A percentile compares a stretch with the other conserved stretches of the same genome.
phyloP scores from a whole-genome alignment of 2,113 vertebrate species.

The Neomonachus schauinslandi region DNA sequence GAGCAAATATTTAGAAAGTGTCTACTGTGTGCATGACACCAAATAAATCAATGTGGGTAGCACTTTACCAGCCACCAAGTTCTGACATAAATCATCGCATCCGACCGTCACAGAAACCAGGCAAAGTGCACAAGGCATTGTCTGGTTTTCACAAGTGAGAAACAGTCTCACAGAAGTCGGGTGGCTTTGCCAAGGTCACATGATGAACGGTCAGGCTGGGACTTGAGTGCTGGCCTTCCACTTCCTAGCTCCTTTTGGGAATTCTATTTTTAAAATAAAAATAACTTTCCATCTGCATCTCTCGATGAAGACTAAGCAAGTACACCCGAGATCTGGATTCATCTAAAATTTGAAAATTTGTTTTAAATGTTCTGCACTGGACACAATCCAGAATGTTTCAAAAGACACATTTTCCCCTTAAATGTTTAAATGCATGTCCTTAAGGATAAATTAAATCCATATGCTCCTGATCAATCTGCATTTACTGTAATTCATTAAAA shows the following conservation, averaged over 20 bases:
- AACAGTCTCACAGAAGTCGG: neutral
- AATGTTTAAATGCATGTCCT: constrained; percentile 64
- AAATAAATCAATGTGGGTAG: constrained; percentile 18
- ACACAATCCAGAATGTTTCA: constrained; percentile 63
- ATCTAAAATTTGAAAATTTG: constrained; percentile 56
- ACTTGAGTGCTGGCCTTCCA: neutral
- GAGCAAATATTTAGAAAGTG: constrained; percentile 15
- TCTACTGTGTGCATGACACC: neutral
- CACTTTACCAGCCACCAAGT: neutral
- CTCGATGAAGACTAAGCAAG: neutral
- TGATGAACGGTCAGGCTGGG: neutral
- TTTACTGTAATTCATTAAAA: constrained; percentile 68
- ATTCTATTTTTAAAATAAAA: constrained; percentile 63
- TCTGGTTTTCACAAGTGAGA: constrained; percentile 19
- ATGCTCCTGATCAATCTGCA: constrained; percentile 58
- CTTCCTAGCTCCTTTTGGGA: constrained; percentile 31
- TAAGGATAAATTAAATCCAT: constrained; percentile 58
- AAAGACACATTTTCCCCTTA: constrained; percentile 47
- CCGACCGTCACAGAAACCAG: neutral
- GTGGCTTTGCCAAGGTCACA: constrained; percentile 9
- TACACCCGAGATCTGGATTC: constrained; percentile 50
- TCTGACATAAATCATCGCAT: neutral
- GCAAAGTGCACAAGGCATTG: neutral
- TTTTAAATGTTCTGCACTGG: constrained; percentile 63
- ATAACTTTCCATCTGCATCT: constrained; percentile 49